Conservation (phyloP, 2,113 vertebrate species). For the Chionis minor region DNA sequence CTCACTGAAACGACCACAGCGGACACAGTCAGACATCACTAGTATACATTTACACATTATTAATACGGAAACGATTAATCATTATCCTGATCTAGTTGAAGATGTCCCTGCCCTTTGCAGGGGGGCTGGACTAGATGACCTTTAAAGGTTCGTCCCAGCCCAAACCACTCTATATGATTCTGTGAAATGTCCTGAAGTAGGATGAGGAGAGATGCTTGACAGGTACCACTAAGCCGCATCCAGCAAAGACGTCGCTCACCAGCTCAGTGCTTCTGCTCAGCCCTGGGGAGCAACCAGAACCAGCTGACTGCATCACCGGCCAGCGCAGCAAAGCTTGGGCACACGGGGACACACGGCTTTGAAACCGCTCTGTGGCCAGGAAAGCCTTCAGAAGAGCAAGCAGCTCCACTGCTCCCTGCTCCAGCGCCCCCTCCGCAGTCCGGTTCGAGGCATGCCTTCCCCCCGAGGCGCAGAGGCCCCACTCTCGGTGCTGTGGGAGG, state of each 20-base stretch:
- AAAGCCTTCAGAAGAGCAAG: not conserved
- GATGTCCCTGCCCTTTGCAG: not conserved
- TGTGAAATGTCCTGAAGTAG: not conserved
- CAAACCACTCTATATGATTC: not conserved
- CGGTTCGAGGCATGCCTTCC: not conserved
- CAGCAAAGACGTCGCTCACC: not conserved
- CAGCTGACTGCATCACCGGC: not conserved
- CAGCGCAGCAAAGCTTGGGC: not conserved
- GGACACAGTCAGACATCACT: not conserved
- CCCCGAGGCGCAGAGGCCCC: not conserved
- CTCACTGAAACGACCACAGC: not conserved
- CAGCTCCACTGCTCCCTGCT: not conserved
- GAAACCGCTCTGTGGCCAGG: not conserved
- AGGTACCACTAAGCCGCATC: not conserved
- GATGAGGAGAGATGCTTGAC: not conserved
- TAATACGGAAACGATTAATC: not conserved
- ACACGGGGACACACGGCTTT: not conserved
- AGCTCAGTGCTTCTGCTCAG: not conserved
- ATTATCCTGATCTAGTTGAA: not conserved
- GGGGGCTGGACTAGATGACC: rapidly evolving
- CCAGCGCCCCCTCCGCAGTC: not conserved
- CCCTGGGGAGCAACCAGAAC: not conserved
- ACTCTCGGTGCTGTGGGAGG: not conserved
- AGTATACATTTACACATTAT: not conserved
- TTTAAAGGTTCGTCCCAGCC: not conserved